These are phyloP conservation scores for Cheirogaleus medius DNA, from an alignment of 2,113 vertebrate genomes.

Conservation along the genomic window DNA sequence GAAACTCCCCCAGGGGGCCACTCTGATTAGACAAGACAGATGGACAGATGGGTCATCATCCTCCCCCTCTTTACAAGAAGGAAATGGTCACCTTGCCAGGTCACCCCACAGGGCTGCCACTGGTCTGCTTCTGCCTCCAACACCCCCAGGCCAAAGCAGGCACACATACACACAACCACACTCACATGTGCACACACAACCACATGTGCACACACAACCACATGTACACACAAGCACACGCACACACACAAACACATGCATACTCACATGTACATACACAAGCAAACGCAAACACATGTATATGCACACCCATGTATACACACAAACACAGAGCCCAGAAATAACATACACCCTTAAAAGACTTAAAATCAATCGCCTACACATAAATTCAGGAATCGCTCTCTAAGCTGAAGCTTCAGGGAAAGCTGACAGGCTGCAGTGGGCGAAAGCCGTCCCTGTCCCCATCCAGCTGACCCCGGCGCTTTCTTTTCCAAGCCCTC, in stretches of 20 bases:
- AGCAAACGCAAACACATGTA: not conserved
- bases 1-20: not conserved
- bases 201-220: not conserved
- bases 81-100: not conserved
- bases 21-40: not conserved
- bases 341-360: not conserved
- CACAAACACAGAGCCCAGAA: not conserved
- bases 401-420: not conserved
- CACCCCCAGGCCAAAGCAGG: not conserved
- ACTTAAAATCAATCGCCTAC: not conserved
- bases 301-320: not conserved
- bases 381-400: not conserved
- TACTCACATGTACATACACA: not conserved
- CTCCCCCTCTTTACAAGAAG: not conserved
- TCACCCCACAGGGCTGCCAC: not conserved
- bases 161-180: too few species aligned
- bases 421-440: not conserved
- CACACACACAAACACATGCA: not conserved
- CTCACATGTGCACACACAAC: not conserved
- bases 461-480: not conserved
- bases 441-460: not conserved
- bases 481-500: not conserved
- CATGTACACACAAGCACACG: not conserved
- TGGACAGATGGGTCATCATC: rapidly evolving
- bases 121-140: not conserved